Conservation (phyloP, 2,797 vertebrate genomes). For the Cyclura pinguis region DNA sequence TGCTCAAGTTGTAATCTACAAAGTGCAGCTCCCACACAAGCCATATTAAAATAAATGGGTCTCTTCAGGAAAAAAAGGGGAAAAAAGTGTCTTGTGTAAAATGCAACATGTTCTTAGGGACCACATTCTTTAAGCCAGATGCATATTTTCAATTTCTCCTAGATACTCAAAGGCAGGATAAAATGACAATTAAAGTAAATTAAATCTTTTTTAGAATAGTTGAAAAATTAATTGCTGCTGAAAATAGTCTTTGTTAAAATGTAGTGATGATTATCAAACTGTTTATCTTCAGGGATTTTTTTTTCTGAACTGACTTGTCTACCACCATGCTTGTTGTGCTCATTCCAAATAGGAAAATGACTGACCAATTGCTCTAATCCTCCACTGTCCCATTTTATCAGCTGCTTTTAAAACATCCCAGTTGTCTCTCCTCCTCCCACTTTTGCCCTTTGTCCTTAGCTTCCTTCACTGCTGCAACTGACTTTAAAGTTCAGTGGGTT, state of each 20-base stretch:
- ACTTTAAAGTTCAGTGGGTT: not conserved
- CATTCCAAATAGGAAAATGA: not conserved
- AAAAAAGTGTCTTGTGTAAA: conserved; percentile 30
- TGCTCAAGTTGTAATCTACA: conserved; percentile 48
- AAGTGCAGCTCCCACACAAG: conserved; percentile 9
- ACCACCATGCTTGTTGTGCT: not conserved
- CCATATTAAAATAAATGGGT: conserved; percentile 5
- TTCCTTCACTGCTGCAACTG: too few relatives aligned
- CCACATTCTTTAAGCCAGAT: conserved; percentile 18
- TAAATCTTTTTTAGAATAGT: conserved; percentile 55
- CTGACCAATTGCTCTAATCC: too few relatives aligned
- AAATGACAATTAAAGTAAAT: conserved; percentile 58
- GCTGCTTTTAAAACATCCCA: too few relatives aligned
- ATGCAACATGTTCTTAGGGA: conserved; percentile 40
- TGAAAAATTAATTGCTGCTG: not conserved
- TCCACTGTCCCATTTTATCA: too few relatives aligned
- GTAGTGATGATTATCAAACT: not conserved
- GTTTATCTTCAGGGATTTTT: not conserved
- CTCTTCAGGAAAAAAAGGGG: not conserved
- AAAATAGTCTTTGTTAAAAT: not conserved
- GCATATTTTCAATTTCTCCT: conserved; percentile 58
- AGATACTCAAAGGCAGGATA: conserved; percentile 63
- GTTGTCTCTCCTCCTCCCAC: too few relatives aligned
- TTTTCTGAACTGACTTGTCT: not conserved
- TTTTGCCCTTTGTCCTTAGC: too few relatives aligned